A percentile compares a stretch with the other conserved stretches of the same genome.
phyloP scores from a whole-genome alignment of 2,797 vertebrate genomes.

The Manis javanica region DNA sequence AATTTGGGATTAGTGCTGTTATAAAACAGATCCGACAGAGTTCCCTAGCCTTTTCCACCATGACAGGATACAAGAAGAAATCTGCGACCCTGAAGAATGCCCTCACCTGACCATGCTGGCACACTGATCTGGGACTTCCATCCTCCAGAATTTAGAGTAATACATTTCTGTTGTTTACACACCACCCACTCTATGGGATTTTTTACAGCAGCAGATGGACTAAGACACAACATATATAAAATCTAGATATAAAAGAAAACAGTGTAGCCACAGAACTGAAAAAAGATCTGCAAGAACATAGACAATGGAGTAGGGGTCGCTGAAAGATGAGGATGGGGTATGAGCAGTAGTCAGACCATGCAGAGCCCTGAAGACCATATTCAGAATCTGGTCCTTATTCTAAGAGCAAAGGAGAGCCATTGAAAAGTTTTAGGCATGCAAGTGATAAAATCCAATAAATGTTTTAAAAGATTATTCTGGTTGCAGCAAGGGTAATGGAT shows the following conservation, averaged over 20 bases:
- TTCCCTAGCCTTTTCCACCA: not conserved
- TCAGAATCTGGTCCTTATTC: not conserved
- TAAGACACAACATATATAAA: not conserved
- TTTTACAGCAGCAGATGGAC: not conserved
- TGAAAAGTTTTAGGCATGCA: not conserved
- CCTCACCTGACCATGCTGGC: not conserved
- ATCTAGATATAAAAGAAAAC: not conserved
- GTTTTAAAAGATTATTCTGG: constrained; percentile 18
- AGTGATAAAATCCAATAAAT: not conserved
- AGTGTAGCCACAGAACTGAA: not conserved
- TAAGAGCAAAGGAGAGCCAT: not conserved
- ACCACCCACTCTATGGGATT: not conserved
- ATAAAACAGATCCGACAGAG: not conserved
- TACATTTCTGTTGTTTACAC: not conserved
- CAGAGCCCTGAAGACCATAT: not conserved
- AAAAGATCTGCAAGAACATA: not conserved
- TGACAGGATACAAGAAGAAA: not conserved
- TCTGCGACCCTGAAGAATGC: not conserved
- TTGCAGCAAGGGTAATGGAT: not conserved
- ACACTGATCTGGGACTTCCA: not conserved
- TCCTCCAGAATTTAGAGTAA: not conserved
- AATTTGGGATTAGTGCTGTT: not conserved
- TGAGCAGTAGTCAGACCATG: not conserved
- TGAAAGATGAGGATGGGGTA: not conserved
- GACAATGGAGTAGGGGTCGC: not conserved